phyloP scores from a whole-genome alignment of 2,888 invertebrate species.

The Synergus itoensis region DNA sequence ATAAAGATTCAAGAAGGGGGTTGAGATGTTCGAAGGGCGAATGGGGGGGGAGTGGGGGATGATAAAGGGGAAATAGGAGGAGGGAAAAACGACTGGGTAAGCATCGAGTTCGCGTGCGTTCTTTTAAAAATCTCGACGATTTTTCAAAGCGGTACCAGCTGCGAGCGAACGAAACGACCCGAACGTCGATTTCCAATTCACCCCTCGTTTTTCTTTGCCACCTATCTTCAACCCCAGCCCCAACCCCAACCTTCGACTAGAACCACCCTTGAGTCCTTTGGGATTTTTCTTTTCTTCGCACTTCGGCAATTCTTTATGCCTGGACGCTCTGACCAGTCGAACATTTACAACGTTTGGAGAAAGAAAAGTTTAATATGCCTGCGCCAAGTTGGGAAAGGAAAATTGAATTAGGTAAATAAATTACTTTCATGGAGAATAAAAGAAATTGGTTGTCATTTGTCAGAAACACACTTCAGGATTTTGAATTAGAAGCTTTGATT shows the following conservation, averaged over 20 bases:
- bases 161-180: conserved; percentile 51
- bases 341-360: neutral
- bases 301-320: conserved; percentile 32
- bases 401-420: conserved; percentile 18
- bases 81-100: conserved; percentile 13
- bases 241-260: neutral
- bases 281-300: conserved; percentile 29
- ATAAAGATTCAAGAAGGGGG: conserved; percentile 20
- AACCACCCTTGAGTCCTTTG: neutral
- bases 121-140: conserved; percentile 59
- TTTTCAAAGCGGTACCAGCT: conserved; percentile 64
- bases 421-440: neutral
- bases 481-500: too few relatives aligned
- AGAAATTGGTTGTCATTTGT: neutral
- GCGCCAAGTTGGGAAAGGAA: neutral
- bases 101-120: conserved; percentile 47
- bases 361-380: conserved; percentile 14
- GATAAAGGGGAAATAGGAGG: neutral
- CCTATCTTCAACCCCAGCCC: neutral
- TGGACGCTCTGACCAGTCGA: conserved; percentile 17
- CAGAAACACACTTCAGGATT: neutral
- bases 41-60: neutral
- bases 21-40: neutral
- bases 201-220: conserved; percentile 52
- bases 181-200: conserved; percentile 63